Base-by-base conservation (phyloP, 2,797 vertebrate genomes). In the Diplodus puntazzo region DNA sequence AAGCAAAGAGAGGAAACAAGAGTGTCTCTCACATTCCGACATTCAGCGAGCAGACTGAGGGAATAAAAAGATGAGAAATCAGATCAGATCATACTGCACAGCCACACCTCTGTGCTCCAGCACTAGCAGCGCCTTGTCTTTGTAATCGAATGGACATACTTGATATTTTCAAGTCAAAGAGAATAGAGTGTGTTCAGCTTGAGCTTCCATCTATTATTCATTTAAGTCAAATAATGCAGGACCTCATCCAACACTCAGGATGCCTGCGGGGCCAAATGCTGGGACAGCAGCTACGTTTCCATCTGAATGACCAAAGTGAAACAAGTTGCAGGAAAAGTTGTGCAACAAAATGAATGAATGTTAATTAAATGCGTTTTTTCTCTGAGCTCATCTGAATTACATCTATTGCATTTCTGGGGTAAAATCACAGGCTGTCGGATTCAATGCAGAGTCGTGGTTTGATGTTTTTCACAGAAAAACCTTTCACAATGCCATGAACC, bases 151-250 rank as follows among this genome's bases (percentile, higher is more conserved):
- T 18, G 46, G 69, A 81, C 23, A 20, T 43, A 34, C 27, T 11
- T 58, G 59, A 81, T 70, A 48, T 75, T 52, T 34, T 74, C 48
- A 66, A 67, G 78, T 75, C 71, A 75, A 65, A 69, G 68, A 73
- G 43, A 75, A 60, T 21, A 14, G 14, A 63, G 54, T 23, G 45
- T 57, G 65, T 73, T 68, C 69, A 59, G 69, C 11, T 45, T 12
- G 11, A 73, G 63, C 30, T 30, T 64, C 61, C 14, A 61, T 84
- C 71, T 73, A 57, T 79, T 67, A 53, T 79, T 77, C 61, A 77
- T 84, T 62, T 45, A 78, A 81, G 73, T 84, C 57, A 70, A 81
- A 76, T 60, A 62, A 80, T 59, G 69, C 78, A 76, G 69, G 65
- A 76, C 58, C 58, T 64, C 25, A 27, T 78, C 70, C 63, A 45